Evolutionary conservation across 2,113 vertebrate genomes (phyloP), one percentile per base, ranked within the genome.

Genomic region (Hemibagrus wyckioides): DNA sequence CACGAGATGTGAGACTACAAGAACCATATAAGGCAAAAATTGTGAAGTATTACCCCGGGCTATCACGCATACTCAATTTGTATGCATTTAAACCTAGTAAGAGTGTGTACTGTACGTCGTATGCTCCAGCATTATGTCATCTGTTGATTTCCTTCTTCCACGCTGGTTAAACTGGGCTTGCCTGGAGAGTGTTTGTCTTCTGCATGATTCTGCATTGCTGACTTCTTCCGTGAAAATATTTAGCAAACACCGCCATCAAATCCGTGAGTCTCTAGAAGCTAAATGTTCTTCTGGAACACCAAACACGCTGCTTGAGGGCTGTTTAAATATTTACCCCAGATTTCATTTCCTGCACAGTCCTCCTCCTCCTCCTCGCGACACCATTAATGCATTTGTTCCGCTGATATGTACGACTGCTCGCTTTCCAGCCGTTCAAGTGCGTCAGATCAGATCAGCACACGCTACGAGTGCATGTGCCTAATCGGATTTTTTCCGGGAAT

Each of bases 251-350:
- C 17, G 14, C 39, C 28, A 33, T 75, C 67, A 75, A 75, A 23
- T 61, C 52, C 80, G 33, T 14, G 19, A 57, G 25, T 10, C 9
- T 73, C 63, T 36, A 44, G 52, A 33, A 80, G 89, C 92, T 91
- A 88, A 84, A 90, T 88, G 88, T 87, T 90, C 87, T 90, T 65
- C 88, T 90, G 90, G 9, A 91, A 92, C 77, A 89, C 87, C 86
- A 83, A 85, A 89, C 92, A 85, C 41, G 81, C 87, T 88, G 92
- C 93, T 92, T 86, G 89, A 92, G 91, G 91, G 90, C 91, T 92
- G 90, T 94, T 93, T 92, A 94, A 94, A 95, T 94, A 94, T 94
- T 95, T 94, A 95, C 92, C 86, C 84, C 85, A 79, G 88, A 92
- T 93, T 93, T 92, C 90, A 88, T 89, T 94, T 92, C 92, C 92